phyloP scores from a whole-genome alignment of 2,797 vertebrate species.

The Taeniopygia guttata region DNA sequence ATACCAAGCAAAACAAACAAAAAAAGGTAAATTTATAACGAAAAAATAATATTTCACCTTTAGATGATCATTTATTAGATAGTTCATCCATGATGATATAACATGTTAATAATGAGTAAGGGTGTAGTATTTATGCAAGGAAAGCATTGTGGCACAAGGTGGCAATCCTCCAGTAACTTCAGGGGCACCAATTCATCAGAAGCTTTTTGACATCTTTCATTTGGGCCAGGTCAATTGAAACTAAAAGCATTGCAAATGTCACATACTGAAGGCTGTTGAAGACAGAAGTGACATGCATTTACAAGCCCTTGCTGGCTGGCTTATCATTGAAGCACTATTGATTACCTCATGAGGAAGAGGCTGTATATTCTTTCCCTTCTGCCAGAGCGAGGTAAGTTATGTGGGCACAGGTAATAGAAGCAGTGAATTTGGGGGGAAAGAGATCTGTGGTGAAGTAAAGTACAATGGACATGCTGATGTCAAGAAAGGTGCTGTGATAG shows the following conservation, averaged over 20 bases:
- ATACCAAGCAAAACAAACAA: not conserved
- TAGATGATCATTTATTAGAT: not conserved
- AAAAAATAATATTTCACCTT: not conserved
- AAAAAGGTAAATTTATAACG: not conserved
- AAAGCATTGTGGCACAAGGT: not conserved
- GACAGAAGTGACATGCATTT: slow-evolving; percentile 5
- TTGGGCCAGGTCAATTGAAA: not conserved
- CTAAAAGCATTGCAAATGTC: not conserved
- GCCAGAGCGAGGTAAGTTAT: slow-evolving; percentile 44
- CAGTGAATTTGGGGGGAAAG: slow-evolving; percentile 1
- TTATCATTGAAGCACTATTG: slow-evolving; percentile 49
- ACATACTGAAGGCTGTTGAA: not conserved
- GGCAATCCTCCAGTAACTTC: not conserved
- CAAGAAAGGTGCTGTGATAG: not conserved
- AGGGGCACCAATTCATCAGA: not conserved
- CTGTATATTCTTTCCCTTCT: slow-evolving; percentile 34
- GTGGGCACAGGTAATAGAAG: slow-evolving; percentile 49
- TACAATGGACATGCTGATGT: not conserved
- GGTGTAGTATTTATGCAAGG: not conserved
- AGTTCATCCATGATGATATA: not conserved
- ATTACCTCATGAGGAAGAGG: slow-evolving; percentile 41
- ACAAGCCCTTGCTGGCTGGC: slow-evolving; percentile 5
- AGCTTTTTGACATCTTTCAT: not conserved
- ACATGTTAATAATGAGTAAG: not conserved
- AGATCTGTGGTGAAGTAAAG: slow-evolving; percentile 16